These are phyloP conservation scores for Nycteola revayana DNA, from an alignment of 2,888 invertebrate genomes.

Conservation along the genomic window DNA sequence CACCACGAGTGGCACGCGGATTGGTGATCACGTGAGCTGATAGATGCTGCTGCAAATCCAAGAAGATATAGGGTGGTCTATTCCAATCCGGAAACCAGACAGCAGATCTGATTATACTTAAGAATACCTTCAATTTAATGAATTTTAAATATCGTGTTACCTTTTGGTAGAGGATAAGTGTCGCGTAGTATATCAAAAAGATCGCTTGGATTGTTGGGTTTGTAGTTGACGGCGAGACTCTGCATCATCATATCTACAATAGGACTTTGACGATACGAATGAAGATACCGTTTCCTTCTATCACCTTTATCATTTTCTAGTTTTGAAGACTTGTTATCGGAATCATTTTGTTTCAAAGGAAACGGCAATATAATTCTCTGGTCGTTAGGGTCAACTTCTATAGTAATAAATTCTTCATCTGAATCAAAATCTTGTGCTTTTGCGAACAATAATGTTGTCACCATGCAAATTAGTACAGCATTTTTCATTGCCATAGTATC, in stretches of 20 bases:
- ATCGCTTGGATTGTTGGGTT: constrained; percentile 52
- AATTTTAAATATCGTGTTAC: no score
- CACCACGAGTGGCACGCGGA: no score
- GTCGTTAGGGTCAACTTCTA: constrained; percentile 39
- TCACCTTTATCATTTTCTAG: constrained; percentile 14
- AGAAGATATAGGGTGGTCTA: no score
- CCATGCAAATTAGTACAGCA: constrained; percentile 26
- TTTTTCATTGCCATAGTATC: constrained; percentile 47
- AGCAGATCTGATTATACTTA: no score
- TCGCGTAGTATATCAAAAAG: constrained; percentile 70
- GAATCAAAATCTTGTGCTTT: constrained; percentile 34
- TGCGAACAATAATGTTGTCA: constrained; percentile 24
- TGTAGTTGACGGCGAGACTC: constrained; percentile 49
- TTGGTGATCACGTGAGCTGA: no score
- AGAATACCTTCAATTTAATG: no score
- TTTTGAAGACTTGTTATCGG: constrained; percentile 18
- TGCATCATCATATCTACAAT: constrained; percentile 68
- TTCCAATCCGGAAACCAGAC: no score
- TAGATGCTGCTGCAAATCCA: no score
- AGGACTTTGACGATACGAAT: constrained; percentile 57
- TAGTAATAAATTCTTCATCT: constrained; percentile 42
- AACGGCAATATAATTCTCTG: constrained; percentile 59
- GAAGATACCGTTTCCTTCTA: constrained; percentile 44
- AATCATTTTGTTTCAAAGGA: constrained; percentile 39
- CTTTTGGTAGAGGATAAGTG: constrained; percentile 67